These are phyloP conservation scores for Pararge aegeria DNA, from an alignment of 1,140 invertebrate genomes.

Conservation along the genomic window DNA sequence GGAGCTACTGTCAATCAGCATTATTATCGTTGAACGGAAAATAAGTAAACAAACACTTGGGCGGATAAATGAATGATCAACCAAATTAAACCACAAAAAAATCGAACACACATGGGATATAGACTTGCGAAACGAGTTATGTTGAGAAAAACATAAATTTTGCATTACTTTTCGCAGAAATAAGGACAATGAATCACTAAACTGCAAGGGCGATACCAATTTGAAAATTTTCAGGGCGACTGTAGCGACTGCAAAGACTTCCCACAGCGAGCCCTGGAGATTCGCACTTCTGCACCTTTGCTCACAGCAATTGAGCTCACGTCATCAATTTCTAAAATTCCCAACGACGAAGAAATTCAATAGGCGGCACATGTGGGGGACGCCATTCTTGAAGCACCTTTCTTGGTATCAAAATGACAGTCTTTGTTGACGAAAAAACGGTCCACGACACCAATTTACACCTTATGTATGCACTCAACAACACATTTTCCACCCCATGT, in stretches of 20 bases:
- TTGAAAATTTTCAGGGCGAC: constrained; percentile 20
- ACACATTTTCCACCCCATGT: constrained; percentile 43
- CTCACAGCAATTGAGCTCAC: constrained; percentile 52
- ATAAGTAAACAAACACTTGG: constrained; percentile 66
- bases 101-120: constrained; percentile 1
- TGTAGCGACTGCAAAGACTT: constrained; percentile 24
- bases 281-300: constrained; percentile 41
- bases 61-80: constrained; percentile 34
- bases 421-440: constrained; percentile 72
- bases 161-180: constrained; percentile 53
- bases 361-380: constrained; percentile 79
- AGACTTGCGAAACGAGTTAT: constrained; percentile 1
- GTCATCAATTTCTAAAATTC: constrained; percentile 65
- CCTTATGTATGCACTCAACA: constrained; percentile 47
- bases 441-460: constrained; percentile 62
- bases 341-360: constrained; percentile 63
- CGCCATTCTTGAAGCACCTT: constrained; percentile 79
- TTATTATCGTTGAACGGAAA: constrained; percentile 22
- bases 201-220: constrained; percentile 33
- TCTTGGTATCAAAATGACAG: constrained; percentile 77
- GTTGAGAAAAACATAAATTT: constrained; percentile 35
- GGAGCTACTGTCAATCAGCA: constrained; percentile 24
- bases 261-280: constrained; percentile 36
- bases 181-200: constrained; percentile 68
- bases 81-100: constrained; percentile 24